phyloP scores from a whole-genome alignment of 2,888 invertebrate species.

The Lysandra coridon region DNA sequence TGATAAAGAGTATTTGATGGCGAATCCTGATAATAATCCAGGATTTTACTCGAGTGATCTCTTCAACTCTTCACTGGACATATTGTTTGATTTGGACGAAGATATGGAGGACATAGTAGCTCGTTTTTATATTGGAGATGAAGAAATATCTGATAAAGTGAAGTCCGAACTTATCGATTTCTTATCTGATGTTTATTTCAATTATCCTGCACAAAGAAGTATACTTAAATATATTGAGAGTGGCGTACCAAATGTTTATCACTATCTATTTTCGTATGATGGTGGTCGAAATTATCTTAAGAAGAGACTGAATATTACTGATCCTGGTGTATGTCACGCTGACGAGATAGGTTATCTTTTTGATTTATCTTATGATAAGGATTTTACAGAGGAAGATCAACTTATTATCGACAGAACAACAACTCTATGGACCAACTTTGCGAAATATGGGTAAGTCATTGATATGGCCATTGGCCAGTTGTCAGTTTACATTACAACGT shows the following conservation, averaged over 20 bases:
- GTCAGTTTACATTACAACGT: not conserved
- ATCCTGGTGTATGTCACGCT: not conserved
- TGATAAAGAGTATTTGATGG: not conserved
- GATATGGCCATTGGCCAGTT: not conserved
- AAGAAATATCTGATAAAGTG: not conserved
- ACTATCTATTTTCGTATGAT: slow-evolving; percentile 29
- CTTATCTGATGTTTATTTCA: slow-evolving; percentile 18
- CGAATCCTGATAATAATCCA: not conserved
- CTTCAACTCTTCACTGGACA: too few species aligned
- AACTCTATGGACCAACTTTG: slow-evolving; percentile 26
- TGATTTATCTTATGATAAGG: slow-evolving; percentile 13
- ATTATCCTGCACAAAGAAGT: slow-evolving; percentile 26
- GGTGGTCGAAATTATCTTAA: slow-evolving; percentile 25
- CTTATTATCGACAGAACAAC: slow-evolving; percentile 19
- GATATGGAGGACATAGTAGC: slow-evolving; percentile 36
- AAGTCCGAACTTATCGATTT: slow-evolving; percentile 27
- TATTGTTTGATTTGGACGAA: not conserved
- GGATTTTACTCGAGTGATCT: not conserved
- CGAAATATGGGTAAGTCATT: not conserved
- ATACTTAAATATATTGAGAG: slow-evolving; percentile 1
- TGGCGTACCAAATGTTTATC: slow-evolving; percentile 26
- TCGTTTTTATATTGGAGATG: slow-evolving; percentile 26
- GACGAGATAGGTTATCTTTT: slow-evolving; percentile 23
- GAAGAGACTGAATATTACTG: not conserved
- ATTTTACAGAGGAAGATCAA: slow-evolving; percentile 37